Conservation (phyloP, 64 coral and sea anemone genomes). For the Anthopleura sola region DNA sequence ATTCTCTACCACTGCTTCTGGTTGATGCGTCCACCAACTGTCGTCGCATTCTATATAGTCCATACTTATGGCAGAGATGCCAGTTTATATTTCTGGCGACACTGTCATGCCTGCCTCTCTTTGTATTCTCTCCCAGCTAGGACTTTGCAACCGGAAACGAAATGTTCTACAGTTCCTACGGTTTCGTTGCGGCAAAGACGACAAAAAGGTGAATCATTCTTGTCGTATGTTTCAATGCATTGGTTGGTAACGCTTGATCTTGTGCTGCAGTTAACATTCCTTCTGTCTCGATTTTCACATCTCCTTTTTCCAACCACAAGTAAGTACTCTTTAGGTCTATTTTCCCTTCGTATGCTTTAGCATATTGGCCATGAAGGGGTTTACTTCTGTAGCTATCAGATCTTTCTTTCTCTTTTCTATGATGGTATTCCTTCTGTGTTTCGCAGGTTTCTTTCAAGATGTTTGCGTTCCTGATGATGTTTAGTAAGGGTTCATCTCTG, state of each 20-base stretch:
- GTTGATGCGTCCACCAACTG: slow-evolving; percentile 27
- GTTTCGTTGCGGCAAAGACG: not conserved
- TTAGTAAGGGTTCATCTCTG: no score
- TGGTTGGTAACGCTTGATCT: slow-evolving; percentile 18
- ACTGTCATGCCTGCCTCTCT: slow-evolving; percentile 32
- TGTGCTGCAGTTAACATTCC: slow-evolving; percentile 18
- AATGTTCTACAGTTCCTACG: not conserved
- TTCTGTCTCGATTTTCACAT: slow-evolving; percentile 25
- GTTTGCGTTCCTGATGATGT: no score
- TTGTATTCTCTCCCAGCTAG: slow-evolving; percentile 35
- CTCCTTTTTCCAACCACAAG: no score
- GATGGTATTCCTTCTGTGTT: no score
- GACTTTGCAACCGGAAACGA: not conserved
- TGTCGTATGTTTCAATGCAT: not conserved
- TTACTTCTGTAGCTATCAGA: no score
- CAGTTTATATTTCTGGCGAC: slow-evolving; percentile 25
- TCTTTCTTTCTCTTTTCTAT: no score
- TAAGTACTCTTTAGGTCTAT: no score
- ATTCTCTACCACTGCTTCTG: slow-evolving; percentile 11
- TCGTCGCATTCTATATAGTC: not conserved
- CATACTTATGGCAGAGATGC: slow-evolving; percentile 20
- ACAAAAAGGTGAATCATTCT: not conserved
- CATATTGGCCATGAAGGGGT: no score
- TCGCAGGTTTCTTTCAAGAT: no score
- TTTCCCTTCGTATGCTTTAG: no score